Evolutionary conservation across 2,113 vertebrate genomes (phyloP), one percentile per base, ranked within the genome.

Genomic region (Neotoma lepida): DNA sequence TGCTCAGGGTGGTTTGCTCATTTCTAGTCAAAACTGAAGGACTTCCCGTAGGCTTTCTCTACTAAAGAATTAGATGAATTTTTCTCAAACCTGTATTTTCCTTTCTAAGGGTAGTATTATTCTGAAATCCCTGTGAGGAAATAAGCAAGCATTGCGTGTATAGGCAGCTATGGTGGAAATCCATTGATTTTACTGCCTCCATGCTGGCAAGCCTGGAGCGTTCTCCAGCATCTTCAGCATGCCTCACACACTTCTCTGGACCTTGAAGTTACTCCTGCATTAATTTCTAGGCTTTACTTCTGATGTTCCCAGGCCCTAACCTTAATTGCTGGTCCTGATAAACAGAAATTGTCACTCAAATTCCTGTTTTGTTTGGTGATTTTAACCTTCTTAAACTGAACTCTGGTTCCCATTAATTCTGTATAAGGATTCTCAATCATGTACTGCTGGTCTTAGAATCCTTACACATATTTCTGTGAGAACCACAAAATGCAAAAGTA

Each of bases 11-110:
- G 26, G 44, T 58, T 89, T 64, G 44, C 51, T 76, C 35, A 46
- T 56, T 80, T 84, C 70, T 74, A 89, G 71, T 93, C 70, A 91
- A 76, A 92, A 86, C 24, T 44, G 7, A 73, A 9, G 33, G 88
- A 95, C 3, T 77, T 76, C 18, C 30, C 15, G 61, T 56, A 73
- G 35, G 35, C 61, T 89, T 86, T 82, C 58, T 94, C 51, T 77
- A 73, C 54, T 74, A 86, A 96, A 17, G 61, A 5, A 90, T 85
- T 70, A 93, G 46, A 71, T 9, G 24, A 6, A 39, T 68, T 85
- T 94, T 92, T 80, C 58, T 85, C 68, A 91, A 85, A 87, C 82
- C 56, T 81, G 82, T 33, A 12, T 46, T 88, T 74, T 87, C 74
- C 41, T 68, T 93, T 51, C 58, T 77, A 93, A 85, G 85, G 8